Conservation (phyloP, 1,140 invertebrate genomes). For the Dufourea novaeangliae region DNA sequence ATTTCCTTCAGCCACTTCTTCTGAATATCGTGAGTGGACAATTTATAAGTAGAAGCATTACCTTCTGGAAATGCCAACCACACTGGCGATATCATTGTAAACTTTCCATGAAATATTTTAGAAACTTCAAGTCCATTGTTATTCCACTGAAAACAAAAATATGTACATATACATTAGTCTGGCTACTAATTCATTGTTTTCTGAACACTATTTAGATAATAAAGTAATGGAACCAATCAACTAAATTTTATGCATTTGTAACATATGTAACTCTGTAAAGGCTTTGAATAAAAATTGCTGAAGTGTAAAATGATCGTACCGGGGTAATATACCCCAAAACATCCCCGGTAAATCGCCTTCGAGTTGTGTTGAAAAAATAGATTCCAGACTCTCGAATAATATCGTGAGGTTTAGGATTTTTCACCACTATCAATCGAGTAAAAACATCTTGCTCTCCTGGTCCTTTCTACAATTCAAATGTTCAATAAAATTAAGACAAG, state of each 20-base stretch:
- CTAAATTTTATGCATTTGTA: no score
- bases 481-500: not conserved
- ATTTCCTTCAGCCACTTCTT: conserved; percentile 91
- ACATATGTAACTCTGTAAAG: no score
- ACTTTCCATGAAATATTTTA: conserved; percentile 94
- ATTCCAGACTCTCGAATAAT: conserved; percentile 89
- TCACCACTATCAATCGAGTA: conserved; percentile 86
- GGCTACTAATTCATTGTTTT: not conserved
- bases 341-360: conserved; percentile 86
- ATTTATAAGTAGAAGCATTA: conserved; percentile 83
- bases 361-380: conserved; percentile 87
- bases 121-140: conserved; percentile 96
- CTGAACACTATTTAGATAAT: not conserved
- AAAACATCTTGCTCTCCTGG: conserved; percentile 86
- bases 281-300: no score
- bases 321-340: conserved; percentile 95
- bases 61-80: conserved; percentile 93
- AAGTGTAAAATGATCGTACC: conserved; percentile 86
- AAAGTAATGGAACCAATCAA: not conserved
- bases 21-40: conserved; percentile 90
- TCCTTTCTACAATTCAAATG: conserved; percentile 78
- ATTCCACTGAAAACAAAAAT: conserved; percentile 97
- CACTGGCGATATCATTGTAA: conserved; percentile 95
- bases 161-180: no score
- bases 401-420: conserved; percentile 85